phyloP scores from a whole-genome alignment of 2,113 vertebrate species.

The Chloropsis hardwickii region DNA sequence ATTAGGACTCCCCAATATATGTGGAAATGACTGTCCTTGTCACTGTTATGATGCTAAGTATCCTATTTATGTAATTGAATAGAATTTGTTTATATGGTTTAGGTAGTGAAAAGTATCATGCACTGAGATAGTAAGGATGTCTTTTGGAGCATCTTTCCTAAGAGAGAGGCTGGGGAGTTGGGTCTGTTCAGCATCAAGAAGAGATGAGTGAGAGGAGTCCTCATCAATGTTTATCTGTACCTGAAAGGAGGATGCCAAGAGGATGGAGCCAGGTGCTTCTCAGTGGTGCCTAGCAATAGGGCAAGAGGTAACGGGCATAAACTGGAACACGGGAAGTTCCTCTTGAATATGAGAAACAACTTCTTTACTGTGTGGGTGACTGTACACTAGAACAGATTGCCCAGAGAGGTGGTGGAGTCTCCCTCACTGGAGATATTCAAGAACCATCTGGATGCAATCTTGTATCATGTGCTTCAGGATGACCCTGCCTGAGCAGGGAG shows the following conservation, averaged over 20 bases:
- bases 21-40: background rate
- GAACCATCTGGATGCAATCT: background rate
- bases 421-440: background rate
- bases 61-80: background rate
- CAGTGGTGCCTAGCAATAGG: background rate
- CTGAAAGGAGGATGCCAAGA: background rate
- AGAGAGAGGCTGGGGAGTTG: background rate
- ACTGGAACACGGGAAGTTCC: background rate
- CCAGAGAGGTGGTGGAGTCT: background rate
- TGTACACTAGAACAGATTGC: background rate
- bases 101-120: background rate
- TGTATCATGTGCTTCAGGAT: background rate
- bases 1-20: background rate
- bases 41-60: background rate
- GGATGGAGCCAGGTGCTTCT: background rate
- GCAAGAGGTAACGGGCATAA: accelerated
- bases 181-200: background rate
- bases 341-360: background rate
- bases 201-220: background rate
- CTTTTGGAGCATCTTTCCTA: background rate
- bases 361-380: background rate
- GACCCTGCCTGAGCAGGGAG: background rate
- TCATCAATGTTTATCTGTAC: background rate
- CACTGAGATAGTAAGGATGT: background rate
- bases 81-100: background rate